Evolutionary conservation across 1,140 invertebrate genomes (phyloP).

Genomic region (Platyscapa corneri): DNA sequence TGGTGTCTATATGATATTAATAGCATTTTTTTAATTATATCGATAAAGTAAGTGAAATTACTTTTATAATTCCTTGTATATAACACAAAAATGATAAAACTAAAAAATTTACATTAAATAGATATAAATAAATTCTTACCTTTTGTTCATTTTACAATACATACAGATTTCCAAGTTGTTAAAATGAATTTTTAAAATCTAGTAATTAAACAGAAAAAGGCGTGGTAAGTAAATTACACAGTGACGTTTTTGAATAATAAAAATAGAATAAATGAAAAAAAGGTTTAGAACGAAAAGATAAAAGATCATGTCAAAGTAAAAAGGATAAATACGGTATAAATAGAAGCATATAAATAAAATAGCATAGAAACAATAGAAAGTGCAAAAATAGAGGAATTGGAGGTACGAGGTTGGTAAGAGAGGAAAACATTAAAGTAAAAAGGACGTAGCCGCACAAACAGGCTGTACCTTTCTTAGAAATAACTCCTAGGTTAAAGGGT

Average conservation of each 20-base stretch:
- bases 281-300: not conserved
- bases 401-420: not conserved
- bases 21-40: too few relatives aligned
- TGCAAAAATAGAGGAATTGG: conserved; percentile 17
- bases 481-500: conserved; percentile 24
- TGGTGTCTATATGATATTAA: too few relatives aligned
- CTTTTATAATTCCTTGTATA: too few relatives aligned
- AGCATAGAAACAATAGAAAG: conserved; percentile 31
- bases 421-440: conserved; percentile 37
- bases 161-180: too few relatives aligned
- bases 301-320: too few relatives aligned
- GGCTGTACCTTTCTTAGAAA: conserved; percentile 49
- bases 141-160: too few relatives aligned
- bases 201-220: conserved; percentile 22
- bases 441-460: conserved; percentile 54
- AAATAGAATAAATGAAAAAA: not conserved
- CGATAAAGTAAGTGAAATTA: too few relatives aligned
- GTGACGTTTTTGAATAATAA: not conserved
- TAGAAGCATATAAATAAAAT: not conserved
- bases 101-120: too few relatives aligned
- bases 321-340: conserved; percentile 8
- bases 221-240: not conserved
- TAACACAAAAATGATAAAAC: too few relatives aligned
- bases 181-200: too few relatives aligned
- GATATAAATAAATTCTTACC: too few relatives aligned